phyloP scores from a whole-genome alignment of 2,797 vertebrate species.

The Sebastes kiyomatsui region DNA sequence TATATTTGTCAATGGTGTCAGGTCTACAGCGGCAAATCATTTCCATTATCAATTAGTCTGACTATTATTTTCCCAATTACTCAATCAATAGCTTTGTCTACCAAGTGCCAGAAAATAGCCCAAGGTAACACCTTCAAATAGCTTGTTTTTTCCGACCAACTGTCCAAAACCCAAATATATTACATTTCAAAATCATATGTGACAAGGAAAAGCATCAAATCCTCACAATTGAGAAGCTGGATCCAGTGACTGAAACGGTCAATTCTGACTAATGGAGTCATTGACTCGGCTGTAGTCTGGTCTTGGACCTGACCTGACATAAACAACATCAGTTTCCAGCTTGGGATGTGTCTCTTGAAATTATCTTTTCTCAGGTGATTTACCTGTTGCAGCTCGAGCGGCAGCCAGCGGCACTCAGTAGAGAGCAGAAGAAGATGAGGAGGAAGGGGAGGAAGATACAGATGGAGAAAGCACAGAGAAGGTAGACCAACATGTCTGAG shows the following conservation, averaged over 20 bases:
- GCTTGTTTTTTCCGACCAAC: neutral
- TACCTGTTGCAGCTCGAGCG: slow-evolving; percentile 63
- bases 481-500: slow-evolving; percentile 82
- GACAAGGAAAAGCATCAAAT: neutral
- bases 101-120: neutral
- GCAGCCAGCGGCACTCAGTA: slow-evolving; percentile 53
- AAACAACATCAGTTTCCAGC: neutral
- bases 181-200: neutral
- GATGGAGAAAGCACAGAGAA: slow-evolving; percentile 75
- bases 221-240: neutral
- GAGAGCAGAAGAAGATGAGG: slow-evolving; percentile 70
- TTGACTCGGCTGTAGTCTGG: neutral
- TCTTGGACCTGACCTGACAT: neutral
- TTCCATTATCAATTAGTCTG: too few species aligned
- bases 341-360: neutral
- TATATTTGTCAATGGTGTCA: too few species aligned
- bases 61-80: too few species aligned
- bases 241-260: too few species aligned
- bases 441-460: slow-evolving; percentile 76
- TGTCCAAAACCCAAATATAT: neutral
- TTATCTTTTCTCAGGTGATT: neutral
- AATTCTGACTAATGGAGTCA: too few species aligned
- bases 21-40: too few species aligned
- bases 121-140: neutral
- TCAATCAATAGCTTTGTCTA: neutral